Base-by-base conservation (phyloP, 1,140 invertebrate species). In the Limonius californicus region DNA sequence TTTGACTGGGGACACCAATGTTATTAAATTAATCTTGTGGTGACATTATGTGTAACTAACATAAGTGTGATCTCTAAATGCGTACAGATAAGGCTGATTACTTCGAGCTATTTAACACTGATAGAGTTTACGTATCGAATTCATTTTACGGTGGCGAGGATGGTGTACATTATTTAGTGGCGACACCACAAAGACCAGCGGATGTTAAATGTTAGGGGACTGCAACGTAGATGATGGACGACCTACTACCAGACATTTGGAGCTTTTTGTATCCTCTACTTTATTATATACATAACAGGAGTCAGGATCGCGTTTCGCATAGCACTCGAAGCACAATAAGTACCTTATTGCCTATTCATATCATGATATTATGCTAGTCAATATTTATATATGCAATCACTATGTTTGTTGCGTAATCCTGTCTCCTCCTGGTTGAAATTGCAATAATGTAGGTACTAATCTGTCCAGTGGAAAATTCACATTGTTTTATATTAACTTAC, bases 391-490 rank as follows among this genome's bases (percentile, higher is more conserved):
- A 50, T 50, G 16, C 16, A 50, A 50, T 50, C 45, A 50, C 45
- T 50, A 50, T 50, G 45, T 50, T 50, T 50, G 45, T 43, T 61
- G 54, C 54, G 35, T 45, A 55, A 61, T 61, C 60, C 54, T 61
- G 60, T 15, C 39, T 56, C 45, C 60, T 61, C 42, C 45, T 27
- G 19, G 23, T 53, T 47, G 15, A 59, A 47, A 45, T 20, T 58
- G 68, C 64, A 72, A 68, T 68, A 66, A 67, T 64, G 66, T 71
- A 74, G 72, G 62, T 71, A 70, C 68, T 71, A 71, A 70, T 67
- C 66, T 68, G 72, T 73, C 70, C 73, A 71, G 71, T 73, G 70
- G 74, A 74, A 76, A 74, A 74, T 74, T 74, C 72, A 76, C 73
- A 71, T 74, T 74, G 72, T 74, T 74, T 70, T 68, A 72, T 71